Evolutionary conservation across 1,140 invertebrate species (phyloP).

Genomic region (Matsumurasca onukii): DNA sequence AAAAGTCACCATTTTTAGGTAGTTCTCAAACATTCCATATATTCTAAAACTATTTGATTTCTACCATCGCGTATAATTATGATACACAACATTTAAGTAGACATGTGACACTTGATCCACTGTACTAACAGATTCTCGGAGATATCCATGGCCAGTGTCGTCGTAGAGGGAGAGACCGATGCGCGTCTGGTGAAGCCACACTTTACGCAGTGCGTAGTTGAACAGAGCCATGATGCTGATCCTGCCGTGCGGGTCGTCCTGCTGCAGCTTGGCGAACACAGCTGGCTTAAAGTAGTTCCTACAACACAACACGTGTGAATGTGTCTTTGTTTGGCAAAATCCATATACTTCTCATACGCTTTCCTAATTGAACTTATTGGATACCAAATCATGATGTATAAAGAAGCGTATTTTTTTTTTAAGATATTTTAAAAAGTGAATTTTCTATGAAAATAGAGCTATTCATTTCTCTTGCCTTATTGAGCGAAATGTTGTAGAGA

Average conservation of each 20-base stretch:
- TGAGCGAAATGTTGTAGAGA: too few relatives aligned
- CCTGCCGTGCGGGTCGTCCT: slow-evolving; percentile 72
- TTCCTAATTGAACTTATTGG: neutral
- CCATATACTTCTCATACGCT: neutral
- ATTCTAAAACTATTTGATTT: too few relatives aligned
- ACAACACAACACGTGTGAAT: slow-evolving; percentile 38
- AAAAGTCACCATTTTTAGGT: too few relatives aligned
- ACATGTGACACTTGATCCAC: too few relatives aligned
- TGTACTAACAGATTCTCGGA: slow-evolving; percentile 75
- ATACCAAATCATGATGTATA: neutral
- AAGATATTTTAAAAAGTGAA: neutral
- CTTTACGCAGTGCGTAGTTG: slow-evolving; percentile 94
- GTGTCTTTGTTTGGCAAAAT: neutral
- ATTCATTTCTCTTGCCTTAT: too few relatives aligned
- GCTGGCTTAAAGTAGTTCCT: slow-evolving; percentile 79
- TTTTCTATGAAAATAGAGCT: too few relatives aligned
- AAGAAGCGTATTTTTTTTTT: neutral
- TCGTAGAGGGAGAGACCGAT: slow-evolving; percentile 93
- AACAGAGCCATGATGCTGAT: slow-evolving; percentile 84
- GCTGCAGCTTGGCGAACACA: slow-evolving; percentile 83
- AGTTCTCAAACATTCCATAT: too few relatives aligned
- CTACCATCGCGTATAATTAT: too few relatives aligned
- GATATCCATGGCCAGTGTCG: slow-evolving; percentile 87
- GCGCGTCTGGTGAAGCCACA: slow-evolving; percentile 91
- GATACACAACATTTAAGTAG: too few relatives aligned